phyloP scores from a whole-genome alignment of 2,797 vertebrate species.

The Myotis pilosus region DNA sequence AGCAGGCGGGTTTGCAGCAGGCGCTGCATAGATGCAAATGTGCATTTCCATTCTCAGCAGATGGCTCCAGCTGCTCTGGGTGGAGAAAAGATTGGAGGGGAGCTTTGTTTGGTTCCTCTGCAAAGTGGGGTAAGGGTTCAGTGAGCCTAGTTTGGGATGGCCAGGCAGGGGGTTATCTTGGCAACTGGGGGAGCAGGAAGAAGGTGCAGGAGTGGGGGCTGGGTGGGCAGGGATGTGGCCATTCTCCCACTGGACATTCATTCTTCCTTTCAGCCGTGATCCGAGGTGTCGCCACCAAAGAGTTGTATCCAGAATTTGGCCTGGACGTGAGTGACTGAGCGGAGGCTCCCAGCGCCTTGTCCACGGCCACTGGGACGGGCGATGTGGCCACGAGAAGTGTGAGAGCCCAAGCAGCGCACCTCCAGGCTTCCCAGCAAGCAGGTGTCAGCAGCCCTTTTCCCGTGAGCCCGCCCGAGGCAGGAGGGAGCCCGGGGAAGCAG shows the following conservation, averaged over 20 bases:
- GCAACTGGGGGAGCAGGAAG: not conserved
- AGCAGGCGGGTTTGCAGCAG: not conserved
- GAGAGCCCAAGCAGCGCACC: not conserved
- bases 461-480: not conserved
- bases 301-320: constrained; percentile 92
- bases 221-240: not conserved
- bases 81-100: not conserved
- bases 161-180: not conserved
- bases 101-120: not conserved
- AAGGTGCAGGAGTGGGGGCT: not conserved
- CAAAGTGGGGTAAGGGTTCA: not conserved
- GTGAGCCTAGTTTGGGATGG: not conserved
- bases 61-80: not conserved
- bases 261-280: constrained; percentile 86
- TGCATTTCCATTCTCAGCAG: not conserved
- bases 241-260: constrained; percentile 14
- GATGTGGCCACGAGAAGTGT: not conserved
- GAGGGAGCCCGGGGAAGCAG: not conserved
- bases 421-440: not conserved
- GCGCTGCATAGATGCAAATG: too few relatives aligned
- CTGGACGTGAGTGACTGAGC: constrained; percentile 91
- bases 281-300: constrained; percentile 92
- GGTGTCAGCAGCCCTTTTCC: not conserved
- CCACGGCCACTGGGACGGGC: not conserved
- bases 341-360: not conserved